Conservation (phyloP, 2,113 vertebrate genomes). For the Micromys minutus region DNA sequence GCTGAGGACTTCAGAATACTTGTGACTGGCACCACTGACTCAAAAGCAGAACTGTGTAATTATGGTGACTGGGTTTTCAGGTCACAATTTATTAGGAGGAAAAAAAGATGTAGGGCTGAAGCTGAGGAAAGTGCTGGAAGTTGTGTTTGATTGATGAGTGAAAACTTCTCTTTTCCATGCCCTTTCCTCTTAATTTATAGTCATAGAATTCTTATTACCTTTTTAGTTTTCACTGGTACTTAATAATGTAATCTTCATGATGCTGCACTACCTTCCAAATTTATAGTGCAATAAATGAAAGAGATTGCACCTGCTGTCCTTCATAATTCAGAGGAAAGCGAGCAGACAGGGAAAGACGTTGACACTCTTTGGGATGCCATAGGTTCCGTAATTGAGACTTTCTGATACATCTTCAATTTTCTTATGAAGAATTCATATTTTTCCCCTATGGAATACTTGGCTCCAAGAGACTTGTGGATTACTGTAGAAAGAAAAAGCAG, state of each 20-base stretch:
- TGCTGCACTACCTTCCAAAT: neutral
- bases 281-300: constrained; percentile 43
- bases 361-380: neutral
- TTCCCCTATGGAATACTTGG: neutral
- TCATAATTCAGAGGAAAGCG: constrained; percentile 37
- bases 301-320: neutral
- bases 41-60: neutral
- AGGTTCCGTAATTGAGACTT: neutral
- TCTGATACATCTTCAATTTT: constrained; percentile 37
- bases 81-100: neutral
- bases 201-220: neutral
- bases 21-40: constrained; percentile 44
- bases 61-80: neutral
- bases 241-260: constrained; percentile 27
- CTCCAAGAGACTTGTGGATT: neutral
- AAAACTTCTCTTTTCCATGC: neutral
- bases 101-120: neutral
- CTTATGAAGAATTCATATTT: constrained; percentile 9
- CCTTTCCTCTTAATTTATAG: constrained; percentile 51
- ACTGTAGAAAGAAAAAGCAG: neutral
- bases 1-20: constrained; percentile 53
- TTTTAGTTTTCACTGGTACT: constrained; percentile 5
- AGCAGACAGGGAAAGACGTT: neutral
- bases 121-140: neutral
- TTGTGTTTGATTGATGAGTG: neutral